Base-by-base conservation (phyloP, 2,797 vertebrate species). In the Podarcis lilfordi region DNA sequence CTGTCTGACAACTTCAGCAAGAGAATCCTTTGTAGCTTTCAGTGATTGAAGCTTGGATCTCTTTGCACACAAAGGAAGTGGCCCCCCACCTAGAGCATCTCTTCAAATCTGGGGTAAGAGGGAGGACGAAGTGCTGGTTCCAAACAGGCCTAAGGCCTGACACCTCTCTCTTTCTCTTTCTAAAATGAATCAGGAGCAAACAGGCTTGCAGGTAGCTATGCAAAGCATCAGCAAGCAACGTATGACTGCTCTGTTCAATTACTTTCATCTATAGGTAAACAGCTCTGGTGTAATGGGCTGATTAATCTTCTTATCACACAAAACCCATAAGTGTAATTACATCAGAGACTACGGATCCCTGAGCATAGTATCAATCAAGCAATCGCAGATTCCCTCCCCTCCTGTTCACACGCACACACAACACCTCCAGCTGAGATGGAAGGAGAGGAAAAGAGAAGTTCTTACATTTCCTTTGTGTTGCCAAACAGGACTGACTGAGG, bases 301-400 rank as follows among this genome's bases (percentile, higher is more conserved):
- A 98, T 98, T 98, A 97, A 98, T 98, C 97, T 97, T 96, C 97
- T 98, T 97, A 98, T 98, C 97, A 92, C 90, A 92, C 90, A 90
- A 95, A 97, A 97, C 97, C 97, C 97, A 97, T 96, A 84, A 97
- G 97, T 98, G 97, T 98, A 98, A 98, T 98, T 98, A 98, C 96
- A 96, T 97, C 96, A 96, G 93, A 97, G 97, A 95, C 96, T 97
- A 96, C 89, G 91, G 95, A 97, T 97, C 95, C 94, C 94, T 88
- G 94, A 97, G 97, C 94, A 91, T 87, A 92, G 95, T 96, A 98
- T 98, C 97, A 97, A 97, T 98, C 97, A 98, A 96, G 96, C 96
- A 92, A 93, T 95, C 96, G 91, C 92, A 84, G 78, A 72, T 64
- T 79, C 84, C 64, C 74, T 68, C 66, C 15, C 69, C 43, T 17